Evolutionary conservation across 2,888 invertebrate species (phyloP).

Genomic region (Troides oblongomaculatus): DNA sequence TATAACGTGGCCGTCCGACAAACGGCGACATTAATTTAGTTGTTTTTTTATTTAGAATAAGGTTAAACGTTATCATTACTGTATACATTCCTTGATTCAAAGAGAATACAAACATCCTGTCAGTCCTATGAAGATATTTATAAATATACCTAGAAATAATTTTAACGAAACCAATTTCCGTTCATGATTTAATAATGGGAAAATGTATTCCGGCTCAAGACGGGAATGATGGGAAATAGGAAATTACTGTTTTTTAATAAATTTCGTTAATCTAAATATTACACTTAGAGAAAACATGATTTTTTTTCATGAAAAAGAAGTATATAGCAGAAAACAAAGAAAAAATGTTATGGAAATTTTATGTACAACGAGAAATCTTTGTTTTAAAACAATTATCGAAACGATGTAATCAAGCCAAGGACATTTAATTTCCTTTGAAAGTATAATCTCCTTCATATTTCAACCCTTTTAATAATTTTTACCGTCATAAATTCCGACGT

Average conservation of each 20-base stretch:
- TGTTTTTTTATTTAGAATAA: no score
- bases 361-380: background rate
- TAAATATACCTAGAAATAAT: background rate
- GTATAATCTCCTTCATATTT: constrained; percentile 23
- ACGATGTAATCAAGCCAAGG: constrained; percentile 16
- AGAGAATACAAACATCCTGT: no score
- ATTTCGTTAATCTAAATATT: background rate
- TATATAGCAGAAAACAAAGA: background rate
- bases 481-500: constrained; percentile 17
- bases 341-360: background rate
- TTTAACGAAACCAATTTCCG: background rate
- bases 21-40: no score
- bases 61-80: no score
- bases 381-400: constrained; percentile 12
- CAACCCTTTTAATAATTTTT: constrained; percentile 23
- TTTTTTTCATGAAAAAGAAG: background rate
- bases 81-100: no score
- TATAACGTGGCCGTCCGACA: no score
- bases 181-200: background rate
- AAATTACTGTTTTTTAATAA: background rate
- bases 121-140: background rate
- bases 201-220: background rate
- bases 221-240: background rate
- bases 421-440: constrained; percentile 25
- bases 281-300: no score